Evolutionary conservation across 2,113 vertebrate genomes (phyloP), one percentile per base, ranked within the genome.

Genomic region (Poecile atricapillus): DNA sequence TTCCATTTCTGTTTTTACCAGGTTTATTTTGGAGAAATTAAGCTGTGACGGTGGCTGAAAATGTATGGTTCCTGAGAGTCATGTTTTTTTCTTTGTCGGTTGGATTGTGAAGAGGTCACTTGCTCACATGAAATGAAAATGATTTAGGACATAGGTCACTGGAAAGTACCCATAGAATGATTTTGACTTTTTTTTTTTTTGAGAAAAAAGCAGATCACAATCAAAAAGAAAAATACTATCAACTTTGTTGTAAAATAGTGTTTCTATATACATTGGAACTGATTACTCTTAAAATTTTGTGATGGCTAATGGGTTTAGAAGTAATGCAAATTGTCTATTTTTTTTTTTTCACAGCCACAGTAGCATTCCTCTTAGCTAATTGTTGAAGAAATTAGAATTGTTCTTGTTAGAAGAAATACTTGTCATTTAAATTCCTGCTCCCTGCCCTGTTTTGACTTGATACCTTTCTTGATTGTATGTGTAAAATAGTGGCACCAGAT

Each of bases 31-130:
- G 35, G 77, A 89, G 65, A 83, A 95, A 64, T 71, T 91, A 65
- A 93, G 67, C 95, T 95, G 20, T 76, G 60, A 30, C 78, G 65
- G 53, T 83, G 49, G 65, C 50, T 85, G 84, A 95, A 94, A 91
- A 59, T 62, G 73, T 89, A 63, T 44, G 47, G 76, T 83, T 94
- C 43, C 43, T 83, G 50, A 35, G 85, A 62, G 15, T 92, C 33
- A 4, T 88, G 28, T 73, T 77, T 86, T 97, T 97, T 93, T 85
- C 64, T 96, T 70, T 97, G 63, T 95, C 27, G 83, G 68, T 96
- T 64, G 64, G 76, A 94, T 95, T 19, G 47, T 85, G 87, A 97
- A 94, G 93, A 94, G 90, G 58, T 71, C 79, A 89, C 85, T 97
- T 87, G 73, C 63, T 96, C 25, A 10, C 88, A 87, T 88, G 93